These are phyloP conservation scores for Sturnira hondurensis DNA, from an alignment of 2,113 vertebrate genomes.

Conservation along the genomic window DNA sequence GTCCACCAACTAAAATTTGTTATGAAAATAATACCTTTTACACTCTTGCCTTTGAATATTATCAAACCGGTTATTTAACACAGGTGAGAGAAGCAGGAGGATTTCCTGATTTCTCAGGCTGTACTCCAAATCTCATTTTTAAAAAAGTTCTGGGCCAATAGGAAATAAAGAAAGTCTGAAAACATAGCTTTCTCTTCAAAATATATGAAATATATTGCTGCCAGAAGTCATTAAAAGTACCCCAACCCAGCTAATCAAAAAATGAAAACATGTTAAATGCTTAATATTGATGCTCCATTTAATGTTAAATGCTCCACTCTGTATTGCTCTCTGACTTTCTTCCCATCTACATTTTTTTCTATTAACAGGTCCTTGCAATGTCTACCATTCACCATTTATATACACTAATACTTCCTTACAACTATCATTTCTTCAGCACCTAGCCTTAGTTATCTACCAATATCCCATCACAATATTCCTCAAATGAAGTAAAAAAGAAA, in stretches of 20 bases:
- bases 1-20: neutral
- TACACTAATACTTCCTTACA: neutral
- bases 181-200: neutral
- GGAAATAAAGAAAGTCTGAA: neutral
- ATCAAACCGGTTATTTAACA: neutral
- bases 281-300: conserved; percentile 2
- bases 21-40: neutral
- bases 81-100: neutral
- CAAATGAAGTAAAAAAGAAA: neutral
- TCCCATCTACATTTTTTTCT: neutral
- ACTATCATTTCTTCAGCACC: neutral
- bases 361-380: neutral
- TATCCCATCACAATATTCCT: neutral
- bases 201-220: neutral
- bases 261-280: neutral
- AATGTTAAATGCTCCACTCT: too few relatives aligned
- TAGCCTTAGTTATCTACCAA: neutral
- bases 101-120: neutral
- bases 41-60: neutral
- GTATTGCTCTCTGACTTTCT: neutral
- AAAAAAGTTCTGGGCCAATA: neutral
- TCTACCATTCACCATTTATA: neutral
- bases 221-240: neutral
- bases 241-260: neutral
- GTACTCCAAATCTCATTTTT: neutral